Conservation (phyloP, 2,113 vertebrate genomes). For the Pelobates fuscus region DNA sequence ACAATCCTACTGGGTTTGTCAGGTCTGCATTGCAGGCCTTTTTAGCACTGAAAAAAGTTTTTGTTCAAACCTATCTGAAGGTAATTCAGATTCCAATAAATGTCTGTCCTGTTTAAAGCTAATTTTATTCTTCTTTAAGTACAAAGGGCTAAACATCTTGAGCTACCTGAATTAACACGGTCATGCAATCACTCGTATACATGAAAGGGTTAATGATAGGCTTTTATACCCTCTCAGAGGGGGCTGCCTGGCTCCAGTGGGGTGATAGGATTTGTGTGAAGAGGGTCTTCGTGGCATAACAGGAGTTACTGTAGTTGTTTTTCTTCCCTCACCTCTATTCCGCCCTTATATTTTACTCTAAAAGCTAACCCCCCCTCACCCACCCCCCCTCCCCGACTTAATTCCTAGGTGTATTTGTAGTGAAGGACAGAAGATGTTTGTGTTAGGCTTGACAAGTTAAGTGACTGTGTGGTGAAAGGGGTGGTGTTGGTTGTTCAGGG, state of each 20-base stretch:
- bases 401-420: slow-evolving; percentile 13
- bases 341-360: neutral
- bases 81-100: too few species aligned
- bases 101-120: too few species aligned
- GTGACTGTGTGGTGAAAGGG: neutral
- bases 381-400: too few species aligned
- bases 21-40: slow-evolving; percentile 42
- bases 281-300: neutral
- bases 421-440: slow-evolving; percentile 8
- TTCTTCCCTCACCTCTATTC: slow-evolving; percentile 19
- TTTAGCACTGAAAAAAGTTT: neutral
- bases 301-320: slow-evolving; percentile 1
- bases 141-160: too few species aligned
- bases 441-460: neutral
- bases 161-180: neutral
- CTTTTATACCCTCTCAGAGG: neutral
- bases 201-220: neutral
- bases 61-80: too few species aligned
- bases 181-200: neutral
- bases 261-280: slow-evolving; percentile 6
- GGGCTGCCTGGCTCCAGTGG: slow-evolving; percentile 37
- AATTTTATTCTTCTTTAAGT: too few species aligned
- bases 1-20: slow-evolving; percentile 26
- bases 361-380: neutral
- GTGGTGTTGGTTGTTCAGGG: neutral